Evolutionary conservation across 30 jellyfish, hydroid and myxozoan genomes (phyloP).

Genomic region (Turritopsis rubra): DNA sequence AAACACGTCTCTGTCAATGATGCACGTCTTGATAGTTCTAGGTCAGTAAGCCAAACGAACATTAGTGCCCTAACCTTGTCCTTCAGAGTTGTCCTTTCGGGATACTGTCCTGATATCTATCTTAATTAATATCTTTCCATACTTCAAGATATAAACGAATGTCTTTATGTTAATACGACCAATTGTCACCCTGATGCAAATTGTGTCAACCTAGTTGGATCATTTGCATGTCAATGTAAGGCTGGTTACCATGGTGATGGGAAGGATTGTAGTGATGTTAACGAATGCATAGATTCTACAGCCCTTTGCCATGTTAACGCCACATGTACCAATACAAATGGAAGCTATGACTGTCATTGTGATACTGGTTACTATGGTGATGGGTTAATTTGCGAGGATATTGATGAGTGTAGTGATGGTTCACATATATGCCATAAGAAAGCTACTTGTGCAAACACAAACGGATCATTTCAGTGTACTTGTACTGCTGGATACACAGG

Average conservation of each 20-base stretch:
- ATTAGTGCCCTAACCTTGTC: no score
- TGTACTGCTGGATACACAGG: conserved; percentile 31
- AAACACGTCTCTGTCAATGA: no score
- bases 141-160: conserved; percentile 37
- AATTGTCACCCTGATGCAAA: conserved; percentile 62
- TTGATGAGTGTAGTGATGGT: conserved; percentile 17
- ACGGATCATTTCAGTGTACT: conserved; percentile 21
- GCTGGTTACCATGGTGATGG: conserved; percentile 50
- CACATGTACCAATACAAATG: conserved; percentile 28
- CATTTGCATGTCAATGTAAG: conserved; percentile 45
- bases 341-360: conserved; percentile 26
- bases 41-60: no score
- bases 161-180: conserved; percentile 19
- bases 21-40: no score
- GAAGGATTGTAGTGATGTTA: conserved; percentile 7
- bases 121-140: background rate
- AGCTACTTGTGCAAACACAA: conserved; percentile 33
- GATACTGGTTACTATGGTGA: conserved; percentile 22
- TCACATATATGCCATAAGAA: conserved; percentile 10
- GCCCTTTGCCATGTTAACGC: conserved; percentile 31
- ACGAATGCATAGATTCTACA: conserved; percentile 19
- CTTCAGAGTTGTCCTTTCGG: no score
- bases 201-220: conserved; percentile 53
- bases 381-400: conserved; percentile 22
- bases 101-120: no score